Evolutionary conservation across 2,888 invertebrate species (phyloP), one percentile per base, ranked within the genome.

Genomic region (Dynastes grantii): DNA sequence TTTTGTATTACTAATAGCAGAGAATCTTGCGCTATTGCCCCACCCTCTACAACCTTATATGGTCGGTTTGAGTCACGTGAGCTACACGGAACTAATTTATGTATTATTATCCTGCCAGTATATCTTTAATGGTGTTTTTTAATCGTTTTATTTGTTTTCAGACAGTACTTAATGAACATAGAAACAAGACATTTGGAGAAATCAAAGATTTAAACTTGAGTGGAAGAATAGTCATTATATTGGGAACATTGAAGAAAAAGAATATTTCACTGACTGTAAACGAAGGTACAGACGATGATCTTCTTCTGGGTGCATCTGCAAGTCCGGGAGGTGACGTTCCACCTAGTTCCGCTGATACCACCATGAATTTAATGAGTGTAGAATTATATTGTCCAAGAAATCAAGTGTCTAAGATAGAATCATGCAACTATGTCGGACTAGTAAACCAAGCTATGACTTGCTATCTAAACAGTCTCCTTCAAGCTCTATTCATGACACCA

Each of bases 391-490:
- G 67, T 75, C 70, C 76, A 4, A 27, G 65, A 29, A 68, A 70
- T 70, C 64, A 81, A 45, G n/a, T 63, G 51, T 49, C 73, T 45
- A 79, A 78, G 82, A n/a, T 67, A 6, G 86, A 86, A 76, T 81
- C 84, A 11, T 83, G 84, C 51, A 87, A 85, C 79, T 95, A 94
- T 87, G 95, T 96, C 9, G 96, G 96, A 51, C 90, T 96, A 71
- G 95, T 96, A 8, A 96, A 96, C 88, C 95, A 96, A 88, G 96
- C 96, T 0, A 97, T 97, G 96, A 97, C 97, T 0, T 97, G 97
- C 87, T 97, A 97, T 87, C 90, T 97, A 78, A 97, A 97, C 89
- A 96, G 96, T 88, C 90, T 97, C 65, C 90, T 97, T 32, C 97
- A 97, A 89, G 95, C 96, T 0, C 90, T 97, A 4, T 97, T 92